Conservation (phyloP, 2,797 vertebrate species). For the Borostomias antarcticus region DNA sequence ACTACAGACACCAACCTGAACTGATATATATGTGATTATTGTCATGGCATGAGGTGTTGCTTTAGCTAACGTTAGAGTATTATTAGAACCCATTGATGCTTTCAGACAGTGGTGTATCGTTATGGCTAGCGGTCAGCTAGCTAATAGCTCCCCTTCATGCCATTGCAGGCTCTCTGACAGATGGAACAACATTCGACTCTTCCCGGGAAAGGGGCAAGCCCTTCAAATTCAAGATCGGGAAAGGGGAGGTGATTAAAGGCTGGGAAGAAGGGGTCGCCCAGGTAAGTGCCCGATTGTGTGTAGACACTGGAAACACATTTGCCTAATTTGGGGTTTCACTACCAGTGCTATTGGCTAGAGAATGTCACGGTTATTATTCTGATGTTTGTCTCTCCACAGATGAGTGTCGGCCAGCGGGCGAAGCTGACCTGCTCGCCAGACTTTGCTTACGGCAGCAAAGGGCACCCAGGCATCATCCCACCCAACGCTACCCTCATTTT, state of each 20-base stretch:
- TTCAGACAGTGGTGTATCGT: background rate
- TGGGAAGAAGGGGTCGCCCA: constrained; percentile 93
- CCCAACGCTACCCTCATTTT: constrained; percentile 89
- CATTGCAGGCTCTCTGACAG: constrained; percentile 83
- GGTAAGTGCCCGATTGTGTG: constrained; percentile 67
- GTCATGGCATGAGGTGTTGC: background rate
- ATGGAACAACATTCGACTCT: constrained; percentile 92
- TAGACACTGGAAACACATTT: too few species aligned
- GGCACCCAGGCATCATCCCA: constrained; percentile 91
- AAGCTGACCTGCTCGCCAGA: constrained; percentile 89
- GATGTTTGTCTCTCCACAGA: constrained; percentile 65
- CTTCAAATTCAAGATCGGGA: constrained; percentile 89
- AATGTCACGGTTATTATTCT: background rate
- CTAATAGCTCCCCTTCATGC: background rate
- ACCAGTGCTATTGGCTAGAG: too few species aligned
- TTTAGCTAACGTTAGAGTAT: background rate
- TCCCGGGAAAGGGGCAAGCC: constrained; percentile 88
- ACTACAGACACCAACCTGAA: background rate
- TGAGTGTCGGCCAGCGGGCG: constrained; percentile 92
- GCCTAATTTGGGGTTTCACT: too few species aligned
- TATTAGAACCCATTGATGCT: background rate
- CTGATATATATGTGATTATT: background rate
- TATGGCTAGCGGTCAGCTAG: background rate
- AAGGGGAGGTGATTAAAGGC: constrained; percentile 90
- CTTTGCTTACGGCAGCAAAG: constrained; percentile 85